These are phyloP conservation scores for Champsocephalus gunnari DNA, from an alignment of 2,797 vertebrate genomes.

Conservation along the genomic window DNA sequence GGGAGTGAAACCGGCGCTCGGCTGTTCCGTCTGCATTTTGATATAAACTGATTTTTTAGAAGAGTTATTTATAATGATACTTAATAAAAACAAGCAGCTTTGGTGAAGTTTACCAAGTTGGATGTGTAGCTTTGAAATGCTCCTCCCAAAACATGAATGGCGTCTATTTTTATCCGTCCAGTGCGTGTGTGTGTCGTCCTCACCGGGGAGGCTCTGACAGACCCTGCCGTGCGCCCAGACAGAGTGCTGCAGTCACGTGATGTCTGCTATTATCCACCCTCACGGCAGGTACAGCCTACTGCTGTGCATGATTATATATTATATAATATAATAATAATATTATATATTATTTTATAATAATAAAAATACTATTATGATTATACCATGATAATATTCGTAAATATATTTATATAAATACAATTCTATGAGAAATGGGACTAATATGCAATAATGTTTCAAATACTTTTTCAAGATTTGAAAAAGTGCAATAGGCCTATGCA, in stretches of 20 bases:
- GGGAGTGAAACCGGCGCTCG: constrained; percentile 23
- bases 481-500: neutral
- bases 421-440: too few relatives aligned
- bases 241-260: constrained; percentile 81
- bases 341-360: too few relatives aligned
- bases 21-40: constrained; percentile 35
- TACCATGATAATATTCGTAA: too few relatives aligned
- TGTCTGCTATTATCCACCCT: constrained; percentile 74
- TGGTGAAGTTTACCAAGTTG: constrained; percentile 55
- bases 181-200: constrained; percentile 52
- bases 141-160: constrained; percentile 48
- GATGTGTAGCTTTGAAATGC: constrained; percentile 18
- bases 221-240: constrained; percentile 66
- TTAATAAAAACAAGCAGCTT: neutral
- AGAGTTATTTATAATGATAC: neutral
- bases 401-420: too few relatives aligned
- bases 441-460: neutral
- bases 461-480: neutral
- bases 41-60: constrained; percentile 13
- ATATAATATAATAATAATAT: too few relatives aligned
- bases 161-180: constrained; percentile 61
- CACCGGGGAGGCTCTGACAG: constrained; percentile 63
- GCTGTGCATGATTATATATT: constrained; percentile 9
- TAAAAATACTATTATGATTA: neutral
- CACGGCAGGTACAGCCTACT: constrained; percentile 62